phyloP scores from a whole-genome alignment of 2,113 vertebrate species.

The Pristiophorus japonicus region DNA sequence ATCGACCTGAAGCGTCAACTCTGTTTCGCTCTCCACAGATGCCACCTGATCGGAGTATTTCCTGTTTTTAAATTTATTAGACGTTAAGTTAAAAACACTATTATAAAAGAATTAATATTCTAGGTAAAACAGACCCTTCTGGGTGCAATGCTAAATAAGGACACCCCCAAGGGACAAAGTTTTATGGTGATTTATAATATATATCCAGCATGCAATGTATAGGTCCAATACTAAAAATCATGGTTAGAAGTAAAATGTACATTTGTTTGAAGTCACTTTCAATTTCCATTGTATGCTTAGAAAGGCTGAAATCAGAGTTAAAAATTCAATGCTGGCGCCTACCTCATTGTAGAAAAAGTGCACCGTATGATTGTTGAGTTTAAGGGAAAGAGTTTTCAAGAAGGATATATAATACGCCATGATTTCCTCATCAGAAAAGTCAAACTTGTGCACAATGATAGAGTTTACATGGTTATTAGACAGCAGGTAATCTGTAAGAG shows the following conservation, averaged over 20 bases:
- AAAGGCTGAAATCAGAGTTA: not conserved
- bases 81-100: not conserved
- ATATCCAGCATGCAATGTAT: not conserved
- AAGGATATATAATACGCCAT: conserved; percentile 99
- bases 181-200: not conserved
- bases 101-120: not conserved
- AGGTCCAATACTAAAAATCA: not conserved
- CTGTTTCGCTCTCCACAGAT: too few relatives aligned
- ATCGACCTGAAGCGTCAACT: too few relatives aligned
- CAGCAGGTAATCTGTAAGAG: conserved; percentile 79
- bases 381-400: conserved; percentile 93
- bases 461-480: conserved; percentile 98
- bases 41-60: too few relatives aligned
- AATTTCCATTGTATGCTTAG: not conserved
- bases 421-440: conserved; percentile 97
- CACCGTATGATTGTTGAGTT: conserved; percentile 95
- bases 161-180: not conserved
- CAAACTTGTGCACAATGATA: conserved; percentile 98
- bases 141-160: not conserved
- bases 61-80: too few relatives aligned
- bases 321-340: conserved; percentile 46
- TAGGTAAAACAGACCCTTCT: not conserved
- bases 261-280: too few relatives aligned
- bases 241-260: not conserved
- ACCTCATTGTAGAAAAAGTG: conserved; percentile 99